Evolutionary conservation across 2,113 vertebrate species (phyloP), one percentile per base, ranked within the genome.

Genomic region (Rhipidura dahli): DNA sequence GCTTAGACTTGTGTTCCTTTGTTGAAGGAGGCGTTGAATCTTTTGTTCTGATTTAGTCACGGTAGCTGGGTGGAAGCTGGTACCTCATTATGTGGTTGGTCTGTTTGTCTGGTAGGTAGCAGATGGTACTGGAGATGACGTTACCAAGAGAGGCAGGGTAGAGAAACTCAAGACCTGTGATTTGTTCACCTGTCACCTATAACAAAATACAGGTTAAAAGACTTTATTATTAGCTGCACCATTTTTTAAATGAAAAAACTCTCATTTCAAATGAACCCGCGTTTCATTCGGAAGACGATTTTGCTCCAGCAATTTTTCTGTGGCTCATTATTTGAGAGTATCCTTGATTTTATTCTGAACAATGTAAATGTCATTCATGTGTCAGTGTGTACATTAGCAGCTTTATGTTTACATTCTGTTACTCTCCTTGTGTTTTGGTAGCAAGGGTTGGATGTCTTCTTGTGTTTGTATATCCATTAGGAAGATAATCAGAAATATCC

Each of bases 21-120:
- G 98, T 98, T 98, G 98, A 93, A 95, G 96, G 96, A 98, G 98
- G 97, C 98, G 97, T 98, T 97, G 97, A 97, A 96, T 97, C 98
- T 98, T 98, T 98, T 98, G 98, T 98, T 98, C 97, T 97, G 98
- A 97, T 98, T 98, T 98, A 97, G 98, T 98, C 98, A 98, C 98
- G 98, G 98, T 98, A 98, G 97, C 98, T 97, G 97, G 97, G 97
- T 98, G 98, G 97, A 98, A 98, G 97, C 98, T 98, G 98, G 97
- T 98, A 93, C 97, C 97, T 98, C 97, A 97, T 98, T 98, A 98
- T 98, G 98, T 97, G 98, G 96, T 94, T 97, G 98, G 97, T 97
- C 97, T 98, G 98, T 97, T 96, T 87, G 98, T 97, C 97, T 97
- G 97, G 96, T 97, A 97, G 97, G 95, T 98, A 98, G 98, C 98